Percentiles rank a stretch among this genome's conserved stretches.
These are phyloP conservation scores for Lordiphosa mommai DNA, from an alignment of 1,140 invertebrate genomes.

Conservation along the genomic window DNA sequence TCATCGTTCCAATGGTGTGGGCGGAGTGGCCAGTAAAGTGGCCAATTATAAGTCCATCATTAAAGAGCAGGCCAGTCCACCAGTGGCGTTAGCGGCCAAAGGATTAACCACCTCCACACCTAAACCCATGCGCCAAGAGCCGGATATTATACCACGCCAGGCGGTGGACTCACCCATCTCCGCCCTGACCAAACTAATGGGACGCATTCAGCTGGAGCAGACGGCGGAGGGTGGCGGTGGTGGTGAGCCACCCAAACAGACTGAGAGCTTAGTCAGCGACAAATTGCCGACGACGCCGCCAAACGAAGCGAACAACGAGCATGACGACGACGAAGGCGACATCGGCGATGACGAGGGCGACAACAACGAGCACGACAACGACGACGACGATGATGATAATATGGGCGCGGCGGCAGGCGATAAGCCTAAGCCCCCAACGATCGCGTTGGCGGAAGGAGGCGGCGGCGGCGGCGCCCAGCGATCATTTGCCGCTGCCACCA, in stretches of 20 bases:
- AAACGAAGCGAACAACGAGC: constrained; percentile 16
- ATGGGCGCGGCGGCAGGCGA: constrained; percentile 80
- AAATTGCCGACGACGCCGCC: background rate
- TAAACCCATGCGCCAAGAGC: constrained; percentile 28
- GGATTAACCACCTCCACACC: constrained; percentile 55
- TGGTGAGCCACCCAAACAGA: constrained; percentile 5
- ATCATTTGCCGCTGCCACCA: constrained; percentile 61
- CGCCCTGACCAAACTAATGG: constrained; percentile 35
- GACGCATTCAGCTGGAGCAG: constrained; percentile 43
- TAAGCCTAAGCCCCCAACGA: constrained; percentile 82
- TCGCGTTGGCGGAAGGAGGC: constrained; percentile 27
- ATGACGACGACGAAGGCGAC: constrained; percentile 11
- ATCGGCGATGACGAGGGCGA: constrained; percentile 4
- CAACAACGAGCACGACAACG: constrained; percentile 21
- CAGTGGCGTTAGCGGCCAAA: background rate
- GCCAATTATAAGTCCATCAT: constrained; percentile 85
- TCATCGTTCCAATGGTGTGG: constrained; percentile 81
- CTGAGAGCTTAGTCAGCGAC: constrained; percentile 19
- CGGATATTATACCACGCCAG: constrained; percentile 56
- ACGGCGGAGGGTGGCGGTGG: constrained; percentile 3
- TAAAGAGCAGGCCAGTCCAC: constrained; percentile 73
- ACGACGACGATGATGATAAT: constrained; percentile 57
- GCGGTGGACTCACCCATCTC: constrained; percentile 42
- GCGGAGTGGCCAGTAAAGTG: constrained; percentile 85
- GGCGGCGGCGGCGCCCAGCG: constrained; percentile 24